phyloP scores from a whole-genome alignment of 2,797 vertebrate species.

The Odontamblyopus lacepedii region DNA sequence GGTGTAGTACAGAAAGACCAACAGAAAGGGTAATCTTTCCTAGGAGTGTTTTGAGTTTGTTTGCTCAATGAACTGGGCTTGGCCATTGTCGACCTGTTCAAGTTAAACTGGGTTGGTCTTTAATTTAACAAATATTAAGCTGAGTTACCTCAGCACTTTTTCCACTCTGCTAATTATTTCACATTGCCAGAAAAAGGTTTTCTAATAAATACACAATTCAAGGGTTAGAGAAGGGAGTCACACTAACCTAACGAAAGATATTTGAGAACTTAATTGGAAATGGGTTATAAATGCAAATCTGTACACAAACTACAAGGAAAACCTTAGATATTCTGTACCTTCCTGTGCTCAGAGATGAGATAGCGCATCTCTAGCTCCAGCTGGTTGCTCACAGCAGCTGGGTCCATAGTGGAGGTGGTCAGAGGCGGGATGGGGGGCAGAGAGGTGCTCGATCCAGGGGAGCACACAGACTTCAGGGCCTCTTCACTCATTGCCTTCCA shows the following conservation, averaged over 20 bases:
- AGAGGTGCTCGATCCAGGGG: slow-evolving; percentile 81
- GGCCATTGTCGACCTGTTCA: neutral
- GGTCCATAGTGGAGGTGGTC: slow-evolving; percentile 82
- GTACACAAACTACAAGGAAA: neutral
- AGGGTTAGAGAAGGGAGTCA: too few relatives aligned
- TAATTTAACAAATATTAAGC: neutral
- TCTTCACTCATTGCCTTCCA: slow-evolving; percentile 98
- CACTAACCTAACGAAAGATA: neutral
- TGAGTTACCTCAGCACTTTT: neutral
- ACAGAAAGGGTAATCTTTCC: slow-evolving; percentile 1
- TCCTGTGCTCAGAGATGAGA: slow-evolving; percentile 90
- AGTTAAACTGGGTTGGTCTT: neutral
- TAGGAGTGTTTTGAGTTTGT: slow-evolving; percentile 2
- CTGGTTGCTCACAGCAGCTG: slow-evolving; percentile 86
- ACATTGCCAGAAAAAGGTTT: too few relatives aligned
- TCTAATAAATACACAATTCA: too few relatives aligned
- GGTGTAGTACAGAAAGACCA: neutral
- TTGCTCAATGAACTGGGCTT: slow-evolving; percentile 1
- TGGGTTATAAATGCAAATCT: neutral
- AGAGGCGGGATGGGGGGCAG: slow-evolving; percentile 87
- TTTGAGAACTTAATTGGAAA: neutral
- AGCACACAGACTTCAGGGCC: slow-evolving; percentile 90
- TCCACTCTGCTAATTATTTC: too few relatives aligned
- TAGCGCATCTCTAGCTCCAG: slow-evolving; percentile 90
- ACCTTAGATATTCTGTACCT: slow-evolving; percentile 76